Conservation (phyloP, 2,797 vertebrate genomes). For the Manis javanica region DNA sequence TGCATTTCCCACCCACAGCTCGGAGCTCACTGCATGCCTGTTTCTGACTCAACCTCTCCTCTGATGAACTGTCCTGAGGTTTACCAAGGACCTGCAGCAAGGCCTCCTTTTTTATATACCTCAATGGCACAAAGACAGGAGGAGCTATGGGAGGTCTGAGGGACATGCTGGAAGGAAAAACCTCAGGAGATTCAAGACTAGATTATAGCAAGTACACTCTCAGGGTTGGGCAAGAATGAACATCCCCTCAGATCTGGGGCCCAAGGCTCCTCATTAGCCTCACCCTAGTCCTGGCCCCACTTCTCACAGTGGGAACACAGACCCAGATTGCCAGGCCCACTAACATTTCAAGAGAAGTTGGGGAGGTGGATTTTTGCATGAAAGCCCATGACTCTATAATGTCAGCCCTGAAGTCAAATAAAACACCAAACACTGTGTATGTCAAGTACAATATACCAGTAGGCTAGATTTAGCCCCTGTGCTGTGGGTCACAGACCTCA, state of each 20-base stretch:
- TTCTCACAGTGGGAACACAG: background rate
- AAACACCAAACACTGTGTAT: background rate
- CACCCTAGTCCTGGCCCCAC: background rate
- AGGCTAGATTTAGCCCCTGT: background rate
- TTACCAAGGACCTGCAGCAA: background rate
- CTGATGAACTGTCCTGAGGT: background rate
- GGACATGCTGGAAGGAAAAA: background rate
- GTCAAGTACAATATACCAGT: background rate
- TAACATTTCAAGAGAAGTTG: background rate
- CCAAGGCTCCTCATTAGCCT: background rate
- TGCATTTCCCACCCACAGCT: background rate
- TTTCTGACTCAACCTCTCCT: background rate
- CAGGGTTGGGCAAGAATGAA: background rate
- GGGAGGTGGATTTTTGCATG: background rate
- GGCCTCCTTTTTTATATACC: background rate
- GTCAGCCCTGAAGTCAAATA: background rate
- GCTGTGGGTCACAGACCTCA: background rate
- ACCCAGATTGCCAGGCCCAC: background rate
- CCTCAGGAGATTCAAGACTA: background rate
- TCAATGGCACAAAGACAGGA: background rate
- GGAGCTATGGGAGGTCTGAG: background rate
- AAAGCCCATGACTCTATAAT: background rate
- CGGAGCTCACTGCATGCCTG: background rate
- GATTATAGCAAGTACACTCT: accelerated
- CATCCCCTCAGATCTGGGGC: background rate